Evolutionary conservation across 2,113 vertebrate genomes (phyloP).

Genomic region (Stegostoma tigrinum): DNA sequence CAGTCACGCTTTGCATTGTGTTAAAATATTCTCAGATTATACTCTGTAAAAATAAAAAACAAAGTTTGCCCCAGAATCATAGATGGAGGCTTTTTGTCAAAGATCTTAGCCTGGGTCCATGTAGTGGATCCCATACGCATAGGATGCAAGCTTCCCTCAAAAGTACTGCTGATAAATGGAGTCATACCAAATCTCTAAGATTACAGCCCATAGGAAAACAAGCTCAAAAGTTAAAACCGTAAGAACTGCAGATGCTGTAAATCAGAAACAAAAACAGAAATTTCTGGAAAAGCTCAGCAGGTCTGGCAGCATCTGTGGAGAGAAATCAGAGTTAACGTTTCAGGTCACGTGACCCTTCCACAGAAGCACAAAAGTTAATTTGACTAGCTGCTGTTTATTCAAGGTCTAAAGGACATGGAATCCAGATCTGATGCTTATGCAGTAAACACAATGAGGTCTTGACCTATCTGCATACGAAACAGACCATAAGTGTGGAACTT

Average conservation of each 20-base stretch:
- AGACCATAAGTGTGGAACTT: background rate
- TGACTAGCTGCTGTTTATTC: background rate
- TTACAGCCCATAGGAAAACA: background rate
- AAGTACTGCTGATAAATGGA: background rate
- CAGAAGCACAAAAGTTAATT: background rate
- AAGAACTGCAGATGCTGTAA: too few relatives aligned
- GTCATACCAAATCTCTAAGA: background rate
- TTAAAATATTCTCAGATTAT: background rate
- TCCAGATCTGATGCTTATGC: background rate
- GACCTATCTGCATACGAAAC: background rate
- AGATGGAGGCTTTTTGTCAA: background rate
- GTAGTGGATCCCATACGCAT: background rate
- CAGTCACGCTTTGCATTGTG: too few relatives aligned
- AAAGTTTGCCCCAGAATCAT: background rate
- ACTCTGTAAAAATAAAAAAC: background rate
- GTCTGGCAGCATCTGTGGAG: too few relatives aligned
- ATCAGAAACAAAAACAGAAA: too few relatives aligned
- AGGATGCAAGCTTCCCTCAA: background rate
- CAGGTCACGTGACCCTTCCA: too few relatives aligned
- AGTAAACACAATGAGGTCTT: background rate
- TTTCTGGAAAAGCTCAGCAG: too few relatives aligned
- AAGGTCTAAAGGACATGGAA: background rate
- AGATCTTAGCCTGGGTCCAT: background rate
- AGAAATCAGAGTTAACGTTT: too few relatives aligned
- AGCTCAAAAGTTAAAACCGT: background rate